Evolutionary conservation across 2,113 vertebrate species (phyloP), one percentile per base, ranked within the genome.

Genomic region (Oryzias woworae): DNA sequence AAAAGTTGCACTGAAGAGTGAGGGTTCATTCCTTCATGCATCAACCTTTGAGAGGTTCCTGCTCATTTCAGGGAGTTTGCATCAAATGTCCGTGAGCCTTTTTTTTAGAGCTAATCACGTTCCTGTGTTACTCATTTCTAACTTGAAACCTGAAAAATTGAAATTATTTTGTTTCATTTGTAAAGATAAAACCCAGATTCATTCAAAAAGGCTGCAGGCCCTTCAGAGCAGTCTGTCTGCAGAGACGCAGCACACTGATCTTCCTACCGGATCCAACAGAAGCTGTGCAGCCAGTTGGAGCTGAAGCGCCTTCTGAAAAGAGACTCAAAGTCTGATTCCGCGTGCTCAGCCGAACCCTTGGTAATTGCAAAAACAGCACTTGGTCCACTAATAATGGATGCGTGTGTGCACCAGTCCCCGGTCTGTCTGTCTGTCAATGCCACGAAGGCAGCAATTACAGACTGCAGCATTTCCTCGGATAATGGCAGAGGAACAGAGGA

Each of bases 301-400:
- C 71, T 81, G 61, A 79, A 86, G 73, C 49, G 73, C 78, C 72
- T 82, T 28, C 69, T 86, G 79, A 87, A 86, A 70, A 73, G 81
- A 78, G 75, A 81, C 80, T 81, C 77, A 71, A 77, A 71, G 75
- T 85, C 73, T 67, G 74, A 86, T 91, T 90, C 81, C 86, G 62
- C 80, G 62, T 89, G 88, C 80, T 91, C 85, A 91, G 81, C 87
- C 87, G 88, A 89, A 90, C 83, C 76, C 81, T 70, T 62, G 59
- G 87, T 89, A 92, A 90, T 89, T 91, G 84, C 88, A 88, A 88
- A 91, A 93, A 89, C 88, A 92, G 89, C 89, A 91, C 86, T 91
- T 84, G 87, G 78, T 87, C 84, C 87, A 84, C 77, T 85, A 86
- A 92, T 89, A 91, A 92, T 89, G 86, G 78, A 84, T 88, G 77